phyloP scores from a whole-genome alignment of 1,140 invertebrate genomes.

The Drosophila kohkoa region DNA sequence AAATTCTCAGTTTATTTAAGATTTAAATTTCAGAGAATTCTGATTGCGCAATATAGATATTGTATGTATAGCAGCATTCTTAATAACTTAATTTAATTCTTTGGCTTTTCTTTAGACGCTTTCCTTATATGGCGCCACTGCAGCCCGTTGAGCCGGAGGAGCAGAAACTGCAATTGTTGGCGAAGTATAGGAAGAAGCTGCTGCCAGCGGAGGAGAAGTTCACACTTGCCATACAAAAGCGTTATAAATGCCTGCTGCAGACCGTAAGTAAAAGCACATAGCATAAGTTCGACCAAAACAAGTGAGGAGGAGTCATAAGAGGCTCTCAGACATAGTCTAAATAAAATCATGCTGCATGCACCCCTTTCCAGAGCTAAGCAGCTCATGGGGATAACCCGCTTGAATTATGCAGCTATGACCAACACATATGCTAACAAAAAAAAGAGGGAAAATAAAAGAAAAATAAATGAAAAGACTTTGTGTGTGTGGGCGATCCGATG shows the following conservation, averaged over 20 bases:
- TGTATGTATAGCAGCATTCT: neutral
- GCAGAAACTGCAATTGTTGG: slow-evolving; percentile 82
- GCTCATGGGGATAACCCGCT: neutral
- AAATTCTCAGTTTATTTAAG: no score
- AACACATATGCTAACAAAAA: slow-evolving; percentile 16
- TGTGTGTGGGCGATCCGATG: neutral
- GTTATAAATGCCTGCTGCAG: slow-evolving; percentile 85
- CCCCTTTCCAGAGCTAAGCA: neutral
- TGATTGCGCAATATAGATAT: no score
- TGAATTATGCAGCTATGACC: slow-evolving; percentile 18
- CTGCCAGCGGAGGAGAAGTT: slow-evolving; percentile 68
- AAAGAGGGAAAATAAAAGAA: slow-evolving; percentile 36
- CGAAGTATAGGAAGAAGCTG: slow-evolving; percentile 52
- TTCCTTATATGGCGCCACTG: slow-evolving; percentile 84
- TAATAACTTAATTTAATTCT: neutral
- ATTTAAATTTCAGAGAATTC: no score
- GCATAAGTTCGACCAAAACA: neutral
- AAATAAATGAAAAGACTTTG: slow-evolving; percentile 22
- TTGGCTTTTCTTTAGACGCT: slow-evolving; percentile 60
- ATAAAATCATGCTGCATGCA: neutral
- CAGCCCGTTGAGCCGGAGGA: slow-evolving; percentile 86
- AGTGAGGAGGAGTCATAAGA: neutral
- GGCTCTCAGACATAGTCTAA: neutral
- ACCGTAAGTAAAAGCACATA: slow-evolving; percentile 70
- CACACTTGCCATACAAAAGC: slow-evolving; percentile 79